A percentile compares a stretch with the other conserved stretches of the same genome.
Conservation (phyloP, 1,140 invertebrate species). For the Orussus abietinus region DNA sequence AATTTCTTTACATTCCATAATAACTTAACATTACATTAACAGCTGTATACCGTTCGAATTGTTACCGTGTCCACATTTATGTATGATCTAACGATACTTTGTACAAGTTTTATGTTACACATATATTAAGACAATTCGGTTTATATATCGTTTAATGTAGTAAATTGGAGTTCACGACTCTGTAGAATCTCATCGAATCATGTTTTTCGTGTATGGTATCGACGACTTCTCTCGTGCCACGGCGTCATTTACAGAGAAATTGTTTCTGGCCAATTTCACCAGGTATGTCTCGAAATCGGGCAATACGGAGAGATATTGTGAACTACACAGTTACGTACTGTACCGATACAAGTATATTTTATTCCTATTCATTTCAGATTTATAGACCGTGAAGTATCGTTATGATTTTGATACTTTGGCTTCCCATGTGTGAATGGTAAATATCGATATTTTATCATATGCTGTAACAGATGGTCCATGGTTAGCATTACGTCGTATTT, state of each 20-base stretch:
- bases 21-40: constrained; percentile 31
- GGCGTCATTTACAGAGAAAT: too few species aligned
- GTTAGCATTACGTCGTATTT: too few species aligned
- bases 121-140: constrained; percentile 44
- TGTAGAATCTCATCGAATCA: too few species aligned
- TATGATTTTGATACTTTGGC: constrained; percentile 78
- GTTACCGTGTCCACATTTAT: constrained; percentile 37
- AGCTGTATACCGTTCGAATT: constrained; percentile 30
- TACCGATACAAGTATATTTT: constrained; percentile 26
- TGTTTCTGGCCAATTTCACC: too few species aligned
- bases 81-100: constrained; percentile 51
- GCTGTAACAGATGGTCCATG: too few species aligned
- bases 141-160: constrained; percentile 7
- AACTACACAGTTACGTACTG: not conserved
- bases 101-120: constrained; percentile 53
- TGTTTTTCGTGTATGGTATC: too few species aligned
- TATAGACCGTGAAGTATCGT: constrained; percentile 59
- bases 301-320: not conserved
- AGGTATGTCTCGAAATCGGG: too few species aligned
- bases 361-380: constrained; percentile 34
- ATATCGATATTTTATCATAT: constrained; percentile 99
- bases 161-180: not conserved
- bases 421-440: constrained; percentile 98
- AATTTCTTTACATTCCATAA: constrained; percentile 24
- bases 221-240: too few species aligned